Base-by-base conservation (phyloP, 2,888 invertebrate species). In the Iselma pallidipennis region DNA sequence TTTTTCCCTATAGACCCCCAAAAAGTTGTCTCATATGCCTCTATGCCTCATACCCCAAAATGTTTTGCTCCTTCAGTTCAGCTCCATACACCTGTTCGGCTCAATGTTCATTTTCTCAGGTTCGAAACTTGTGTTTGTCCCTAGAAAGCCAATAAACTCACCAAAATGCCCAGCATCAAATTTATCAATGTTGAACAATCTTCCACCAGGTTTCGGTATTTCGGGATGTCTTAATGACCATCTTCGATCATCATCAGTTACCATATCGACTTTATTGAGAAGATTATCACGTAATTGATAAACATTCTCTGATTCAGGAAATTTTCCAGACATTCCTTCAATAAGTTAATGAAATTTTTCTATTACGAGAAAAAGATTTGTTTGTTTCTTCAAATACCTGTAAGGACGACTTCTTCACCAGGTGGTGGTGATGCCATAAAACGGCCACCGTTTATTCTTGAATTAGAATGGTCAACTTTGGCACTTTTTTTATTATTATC, bases 191-290 rank as follows among this genome's bases (percentile, higher is more conserved):
- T 82, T 77, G 53, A 81, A 80, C 1, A 88, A 82, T 78, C 91
- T 91, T 31, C 94, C 93, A 0, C 88, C 87, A 7, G 91, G 83
- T 68, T 78, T 76, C 0, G 86, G 86, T 16, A 86, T 82, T 70
- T 86, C 85, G 6, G 84, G 82, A 69, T 85, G 88, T 14, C 85
- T 84, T 26, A 87, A 83, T 60, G 86, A 85, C 94, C 94, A 95
- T 68, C 94, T 85, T 42, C 89, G 85, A 66, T 88, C 87, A 74
- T 91, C 92, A 21, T 89, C 91, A 57, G 93, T 92, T 61, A 95
- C 88, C 84, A 96, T 87, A 75, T 96, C 95, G 68, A 91, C 87
- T 80, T 91, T 91, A 76, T 89, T 88, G 71, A 89, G 86, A 14
- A 95, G 83, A 72, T 89, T 89, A 55, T 89, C 83, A 74, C 86